Evolutionary conservation across 1,140 invertebrate species (phyloP), one percentile per base, ranked within the genome.

Genomic region (Lamellibrachia luymesi): DNA sequence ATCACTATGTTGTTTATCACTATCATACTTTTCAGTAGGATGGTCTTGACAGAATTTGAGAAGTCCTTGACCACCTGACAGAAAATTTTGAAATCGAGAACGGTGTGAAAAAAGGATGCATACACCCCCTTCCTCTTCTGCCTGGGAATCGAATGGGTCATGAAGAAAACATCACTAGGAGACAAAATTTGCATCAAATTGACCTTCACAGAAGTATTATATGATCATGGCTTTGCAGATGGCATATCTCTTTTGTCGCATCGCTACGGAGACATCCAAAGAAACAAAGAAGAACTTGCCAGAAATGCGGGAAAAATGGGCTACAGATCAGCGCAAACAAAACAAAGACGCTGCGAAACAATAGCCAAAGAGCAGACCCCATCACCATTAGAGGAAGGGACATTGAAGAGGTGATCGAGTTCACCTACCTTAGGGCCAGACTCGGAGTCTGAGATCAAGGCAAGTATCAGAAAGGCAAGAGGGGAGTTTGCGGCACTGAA

Each of bases 171-270:
- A 52, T 92, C 92, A 80, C 91, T 90, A 92, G 91, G 92, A 38
- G 50, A 17, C n/a, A 25, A 38, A 51, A 93, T 52, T 91, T 94
- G 93, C 38, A 38, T 94, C 7, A 51, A 92, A 17, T 94, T 92
- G 94, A 93, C 22, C 17, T 50, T 94, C 7, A 91, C 64, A 25
- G n/a, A 92, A 22, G 80, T 50, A 49, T 90, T 94, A 51, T 93
- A 94, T 92, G 94, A 94, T 91, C 93, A 93, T 0, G 94, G 94
- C 50, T 94, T 94, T 94, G 94, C 94, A 92, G 93, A 94, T 80
- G 94, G 94, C 90, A 49, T 94, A 10, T 91, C 93, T 8, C 90
- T 94, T 13, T 91, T 92, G 50, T 92, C 92, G 2, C 50, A 92
- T 50, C 50, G 51, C 50, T 52, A 52, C n/a, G 49, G 51, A 52